Evolutionary conservation across 2,797 vertebrate genomes (phyloP), one percentile per base, ranked within the genome.

Genomic region (Enteromius trimaculatus): DNA sequence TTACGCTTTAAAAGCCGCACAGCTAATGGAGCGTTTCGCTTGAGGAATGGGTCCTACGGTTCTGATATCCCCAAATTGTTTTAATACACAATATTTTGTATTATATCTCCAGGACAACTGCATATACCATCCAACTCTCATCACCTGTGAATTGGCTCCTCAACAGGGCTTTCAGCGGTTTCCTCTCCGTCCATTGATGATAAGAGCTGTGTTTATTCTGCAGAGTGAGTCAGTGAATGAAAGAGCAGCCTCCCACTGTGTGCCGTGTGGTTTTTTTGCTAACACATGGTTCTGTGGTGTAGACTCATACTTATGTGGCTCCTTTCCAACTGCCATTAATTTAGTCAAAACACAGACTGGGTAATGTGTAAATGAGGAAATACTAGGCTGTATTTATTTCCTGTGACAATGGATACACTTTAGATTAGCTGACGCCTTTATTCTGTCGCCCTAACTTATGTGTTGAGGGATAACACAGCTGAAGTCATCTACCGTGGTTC

Each of bases 1-100:
- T 87, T 44, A 80, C 62, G 23, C 75, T 79, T 82, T 83, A 83
- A 88, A 87, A 82, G 75, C 10, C 29, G 42, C 55, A 42, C 44
- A 51, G 51, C 64, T 86, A 79, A 80, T 72, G 65, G 42, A 47
- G 26, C 31, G 11, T 75, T 60, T 29, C 19, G 29, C 29, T 34
- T 72, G 51, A 51, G 26, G 14, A 51, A 60, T 69, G 14, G 29
- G 37, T 58, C 44, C 23, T n/a, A 44, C 11, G 17, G 31, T 79
- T 60, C 39, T 34, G 29, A 64, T 71, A 42, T 64, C 77, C 68
- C 17, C 53, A 49, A 19, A 77, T 68, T 37, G 37, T 60, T 37
- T 81, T 53, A 62, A 39, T 11, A 71, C 51, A 29, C 55, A 72
- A 69, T 34, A 51, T 81, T 29, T 78, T 16, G 21, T 64, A 23